A percentile compares a stretch with the other conserved stretches of the same genome.
Evolutionary conservation across 2,113 vertebrate genomes (phyloP).

Genomic region (Chiloscyllium plagiosum): DNA sequence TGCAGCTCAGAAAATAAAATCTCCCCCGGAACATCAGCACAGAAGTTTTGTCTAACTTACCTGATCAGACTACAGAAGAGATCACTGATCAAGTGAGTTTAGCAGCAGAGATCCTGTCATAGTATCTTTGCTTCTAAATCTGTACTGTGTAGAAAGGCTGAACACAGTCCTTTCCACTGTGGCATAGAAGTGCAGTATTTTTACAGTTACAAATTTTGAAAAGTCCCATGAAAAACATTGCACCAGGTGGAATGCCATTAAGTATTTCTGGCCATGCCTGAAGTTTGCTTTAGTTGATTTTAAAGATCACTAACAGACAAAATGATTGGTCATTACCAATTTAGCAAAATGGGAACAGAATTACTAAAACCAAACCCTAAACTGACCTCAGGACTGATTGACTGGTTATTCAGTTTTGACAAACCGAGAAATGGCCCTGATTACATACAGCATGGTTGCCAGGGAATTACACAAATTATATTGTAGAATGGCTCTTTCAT

Average conservation of each 20-base stretch:
- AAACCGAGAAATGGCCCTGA: neutral
- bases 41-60: neutral
- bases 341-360: neutral
- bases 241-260: neutral
- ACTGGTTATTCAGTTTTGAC: neutral
- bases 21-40: neutral
- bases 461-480: neutral
- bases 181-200: neutral
- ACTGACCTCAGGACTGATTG: neutral
- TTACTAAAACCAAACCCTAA: neutral
- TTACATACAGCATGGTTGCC: neutral
- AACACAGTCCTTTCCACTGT: neutral
- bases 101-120: neutral
- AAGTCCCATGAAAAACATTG: neutral
- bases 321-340: neutral
- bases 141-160: neutral
- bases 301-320: neutral
- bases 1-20: neutral
- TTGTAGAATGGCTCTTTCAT: neutral
- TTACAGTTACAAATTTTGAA: neutral
- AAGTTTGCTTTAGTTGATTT: neutral
- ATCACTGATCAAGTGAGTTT: neutral
- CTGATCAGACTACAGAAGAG: neutral
- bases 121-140: neutral
- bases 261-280: neutral